Evolutionary conservation across 2,797 vertebrate genomes (phyloP).

Genomic region (Mus minutoides): DNA sequence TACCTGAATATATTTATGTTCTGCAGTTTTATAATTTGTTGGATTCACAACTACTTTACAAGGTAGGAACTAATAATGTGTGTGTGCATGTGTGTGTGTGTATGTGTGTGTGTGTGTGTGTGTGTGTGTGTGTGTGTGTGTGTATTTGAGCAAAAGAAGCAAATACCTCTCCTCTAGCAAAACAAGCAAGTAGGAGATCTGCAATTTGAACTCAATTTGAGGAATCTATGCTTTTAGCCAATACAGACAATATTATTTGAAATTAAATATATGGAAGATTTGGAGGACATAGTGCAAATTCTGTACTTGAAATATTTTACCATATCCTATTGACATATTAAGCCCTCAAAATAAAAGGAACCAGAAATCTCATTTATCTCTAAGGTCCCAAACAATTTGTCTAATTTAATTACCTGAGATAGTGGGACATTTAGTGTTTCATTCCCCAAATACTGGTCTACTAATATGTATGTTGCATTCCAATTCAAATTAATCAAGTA

Average conservation of each 20-base stretch:
- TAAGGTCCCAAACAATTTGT: neutral
- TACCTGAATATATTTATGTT: neutral
- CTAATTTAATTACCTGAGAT: neutral
- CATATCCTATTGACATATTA: neutral
- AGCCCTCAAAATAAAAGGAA: neutral
- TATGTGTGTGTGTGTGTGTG: neutral
- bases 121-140: no score
- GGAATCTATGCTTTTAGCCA: neutral
- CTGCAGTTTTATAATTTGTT: neutral
- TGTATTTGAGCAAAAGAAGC: neutral
- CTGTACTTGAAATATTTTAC: neutral
- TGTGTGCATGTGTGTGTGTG: neutral
- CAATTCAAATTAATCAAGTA: neutral
- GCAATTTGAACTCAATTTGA: neutral
- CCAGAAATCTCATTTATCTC: neutral
- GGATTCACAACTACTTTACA: neutral
- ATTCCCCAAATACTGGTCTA: neutral
- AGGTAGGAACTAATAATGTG: neutral
- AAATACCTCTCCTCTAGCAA: neutral
- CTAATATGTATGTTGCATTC: neutral
- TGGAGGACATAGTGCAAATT: neutral
- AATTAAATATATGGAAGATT: neutral
- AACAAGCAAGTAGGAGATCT: neutral
- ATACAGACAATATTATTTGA: conserved; percentile 8
- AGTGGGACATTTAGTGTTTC: neutral